phyloP scores from a whole-genome alignment of 2,797 vertebrate genomes.

The Thunnus albacares region DNA sequence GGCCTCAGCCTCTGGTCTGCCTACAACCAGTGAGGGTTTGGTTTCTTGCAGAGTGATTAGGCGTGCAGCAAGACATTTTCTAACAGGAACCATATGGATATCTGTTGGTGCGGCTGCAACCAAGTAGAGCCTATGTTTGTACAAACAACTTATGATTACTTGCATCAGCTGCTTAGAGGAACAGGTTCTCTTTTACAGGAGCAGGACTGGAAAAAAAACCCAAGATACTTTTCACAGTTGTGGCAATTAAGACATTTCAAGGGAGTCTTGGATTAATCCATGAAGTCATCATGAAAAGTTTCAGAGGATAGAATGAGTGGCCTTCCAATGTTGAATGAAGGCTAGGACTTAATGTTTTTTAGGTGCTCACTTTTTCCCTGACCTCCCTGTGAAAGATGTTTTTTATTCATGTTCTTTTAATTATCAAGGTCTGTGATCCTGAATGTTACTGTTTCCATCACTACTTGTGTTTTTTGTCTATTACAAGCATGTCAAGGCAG shows the following conservation, averaged over 20 bases:
- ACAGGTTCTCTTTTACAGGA: constrained; percentile 17
- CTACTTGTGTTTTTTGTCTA: constrained; percentile 1
- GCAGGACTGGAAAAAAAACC: constrained; percentile 1
- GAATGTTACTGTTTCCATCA: neutral
- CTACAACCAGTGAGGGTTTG: constrained; percentile 62
- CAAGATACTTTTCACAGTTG: constrained; percentile 2
- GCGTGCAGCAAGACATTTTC: constrained; percentile 72
- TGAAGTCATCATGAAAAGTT: neutral
- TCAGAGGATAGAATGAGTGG: neutral
- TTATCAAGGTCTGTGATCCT: constrained; percentile 5
- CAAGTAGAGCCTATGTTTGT: constrained; percentile 58
- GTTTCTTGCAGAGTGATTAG: constrained; percentile 76
- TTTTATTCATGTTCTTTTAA: constrained; percentile 26
- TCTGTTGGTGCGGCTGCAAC: constrained; percentile 60
- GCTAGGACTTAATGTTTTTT: neutral
- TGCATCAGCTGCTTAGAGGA: constrained; percentile 44
- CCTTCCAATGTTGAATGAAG: neutral
- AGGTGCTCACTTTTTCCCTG: constrained; percentile 4
- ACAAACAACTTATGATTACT: constrained; percentile 64
- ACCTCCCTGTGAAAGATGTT: neutral
- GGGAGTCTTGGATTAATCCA: neutral
- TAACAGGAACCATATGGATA: constrained; percentile 83
- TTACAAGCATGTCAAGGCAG: neutral
- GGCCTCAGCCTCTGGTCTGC: constrained; percentile 60
- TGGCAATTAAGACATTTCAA: neutral